These are phyloP conservation scores for Endomychus coccineus DNA, from an alignment of 2,888 invertebrate genomes.

Conservation along the genomic window DNA sequence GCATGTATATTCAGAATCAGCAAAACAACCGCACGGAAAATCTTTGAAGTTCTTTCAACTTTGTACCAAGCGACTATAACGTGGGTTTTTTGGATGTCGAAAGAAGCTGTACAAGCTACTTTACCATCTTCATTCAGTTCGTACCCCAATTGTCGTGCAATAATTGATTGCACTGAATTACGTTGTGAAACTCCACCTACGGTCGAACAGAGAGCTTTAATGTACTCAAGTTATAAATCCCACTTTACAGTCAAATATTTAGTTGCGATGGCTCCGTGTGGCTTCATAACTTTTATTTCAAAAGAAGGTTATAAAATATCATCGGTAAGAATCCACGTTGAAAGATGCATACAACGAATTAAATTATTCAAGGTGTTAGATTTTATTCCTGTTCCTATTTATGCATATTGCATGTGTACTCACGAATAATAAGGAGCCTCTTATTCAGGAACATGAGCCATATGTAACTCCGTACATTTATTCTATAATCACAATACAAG, in stretches of 20 bases:
- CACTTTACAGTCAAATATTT: slow-evolving; percentile 14
- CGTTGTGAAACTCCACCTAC: slow-evolving; percentile 9
- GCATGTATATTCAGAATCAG: too few relatives aligned
- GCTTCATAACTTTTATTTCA: slow-evolving; percentile 23
- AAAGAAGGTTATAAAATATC: slow-evolving; percentile 19
- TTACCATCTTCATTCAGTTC: too few relatives aligned
- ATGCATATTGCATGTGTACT: too few relatives aligned
- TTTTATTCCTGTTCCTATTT: slow-evolving; percentile 1
- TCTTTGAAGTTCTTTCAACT: too few relatives aligned
- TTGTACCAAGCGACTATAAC: too few relatives aligned
- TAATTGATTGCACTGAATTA: slow-evolving; percentile 15
- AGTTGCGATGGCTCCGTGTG: slow-evolving; percentile 17
- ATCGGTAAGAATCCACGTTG: slow-evolving; percentile 16
- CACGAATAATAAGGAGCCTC: too few relatives aligned
- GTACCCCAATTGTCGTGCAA: slow-evolving; percentile 14
- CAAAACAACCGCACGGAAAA: too few relatives aligned
- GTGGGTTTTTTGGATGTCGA: too few relatives aligned
- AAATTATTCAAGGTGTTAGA: slow-evolving; percentile 19
- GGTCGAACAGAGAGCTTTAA: slow-evolving; percentile 12
- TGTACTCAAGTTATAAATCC: slow-evolving; percentile 13
- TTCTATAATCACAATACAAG: too few relatives aligned
- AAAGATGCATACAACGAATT: slow-evolving; percentile 17
- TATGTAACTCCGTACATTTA: too few relatives aligned
- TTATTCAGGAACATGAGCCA: too few relatives aligned
- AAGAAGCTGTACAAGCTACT: too few relatives aligned